Conservation (phyloP, 1,140 invertebrate genomes). For the Oscheius sp. region DNA sequence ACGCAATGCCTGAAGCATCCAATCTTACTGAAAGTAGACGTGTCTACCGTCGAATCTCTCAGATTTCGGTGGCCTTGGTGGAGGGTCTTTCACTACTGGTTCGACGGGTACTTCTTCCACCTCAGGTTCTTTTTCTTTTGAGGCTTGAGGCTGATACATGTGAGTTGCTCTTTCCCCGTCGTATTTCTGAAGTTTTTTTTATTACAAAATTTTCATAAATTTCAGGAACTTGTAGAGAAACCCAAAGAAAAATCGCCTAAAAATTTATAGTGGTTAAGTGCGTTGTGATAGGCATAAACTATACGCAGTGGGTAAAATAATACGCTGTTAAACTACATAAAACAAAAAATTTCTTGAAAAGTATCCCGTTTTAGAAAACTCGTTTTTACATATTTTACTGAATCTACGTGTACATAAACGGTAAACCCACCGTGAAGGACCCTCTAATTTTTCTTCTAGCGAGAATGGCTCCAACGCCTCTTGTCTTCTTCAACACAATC, state of each 20-base stretch:
- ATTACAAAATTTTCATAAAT: too few relatives aligned
- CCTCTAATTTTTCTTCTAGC: background rate
- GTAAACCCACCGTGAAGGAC: background rate
- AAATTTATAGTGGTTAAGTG: too few relatives aligned
- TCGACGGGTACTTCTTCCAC: background rate
- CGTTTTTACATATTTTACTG: too few relatives aligned
- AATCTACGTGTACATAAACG: too few relatives aligned
- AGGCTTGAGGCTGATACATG: background rate
- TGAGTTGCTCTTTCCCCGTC: background rate
- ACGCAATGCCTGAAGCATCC: background rate
- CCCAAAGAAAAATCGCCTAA: too few relatives aligned
- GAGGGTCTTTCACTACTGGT: constrained; percentile 8
- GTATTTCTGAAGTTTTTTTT: background rate
- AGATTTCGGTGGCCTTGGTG: background rate
- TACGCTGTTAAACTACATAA: too few relatives aligned
- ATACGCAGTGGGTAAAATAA: too few relatives aligned
- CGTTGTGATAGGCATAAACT: too few relatives aligned
- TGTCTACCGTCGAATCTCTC: background rate
- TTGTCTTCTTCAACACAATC: background rate
- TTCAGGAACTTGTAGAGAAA: too few relatives aligned
- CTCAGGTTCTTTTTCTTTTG: constrained; percentile 11
- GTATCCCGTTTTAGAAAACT: too few relatives aligned
- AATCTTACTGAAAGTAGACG: background rate
- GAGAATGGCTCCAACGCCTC: background rate
- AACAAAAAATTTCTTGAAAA: too few relatives aligned